phyloP scores from a whole-genome alignment of 1,140 invertebrate species.

The Penaeus indicus region DNA sequence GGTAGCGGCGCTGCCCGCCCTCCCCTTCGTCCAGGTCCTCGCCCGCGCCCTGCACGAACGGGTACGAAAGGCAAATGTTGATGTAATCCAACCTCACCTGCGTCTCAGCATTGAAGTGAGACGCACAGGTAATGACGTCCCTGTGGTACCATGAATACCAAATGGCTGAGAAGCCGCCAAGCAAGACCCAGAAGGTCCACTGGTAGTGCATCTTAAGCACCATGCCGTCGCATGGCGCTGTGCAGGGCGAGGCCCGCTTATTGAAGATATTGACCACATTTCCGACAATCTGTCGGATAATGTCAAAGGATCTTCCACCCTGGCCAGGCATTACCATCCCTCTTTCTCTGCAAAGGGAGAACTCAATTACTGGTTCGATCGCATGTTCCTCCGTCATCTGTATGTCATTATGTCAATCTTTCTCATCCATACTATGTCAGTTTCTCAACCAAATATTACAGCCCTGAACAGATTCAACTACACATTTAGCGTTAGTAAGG shows the following conservation, averaged over 20 bases:
- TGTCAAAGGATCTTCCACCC: constrained; percentile 63
- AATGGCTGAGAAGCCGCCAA: constrained; percentile 59
- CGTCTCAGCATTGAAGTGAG: constrained; percentile 60
- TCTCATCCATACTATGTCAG: neutral
- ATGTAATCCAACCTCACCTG: constrained; percentile 60
- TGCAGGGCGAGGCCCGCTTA: constrained; percentile 63
- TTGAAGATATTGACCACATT: constrained; percentile 65
- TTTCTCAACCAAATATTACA: too few relatives aligned
- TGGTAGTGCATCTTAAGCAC: constrained; percentile 64
- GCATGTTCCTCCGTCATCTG: constrained; percentile 31
- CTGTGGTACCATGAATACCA: constrained; percentile 62
- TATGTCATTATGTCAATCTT: constrained; percentile 57
- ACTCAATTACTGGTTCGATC: constrained; percentile 58
- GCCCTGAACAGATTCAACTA: too few relatives aligned
- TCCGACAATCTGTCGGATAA: constrained; percentile 63
- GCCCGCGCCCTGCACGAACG: constrained; percentile 44
- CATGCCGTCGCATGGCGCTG: constrained; percentile 61
- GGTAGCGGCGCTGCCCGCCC: constrained; percentile 42
- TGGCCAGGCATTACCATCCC: constrained; percentile 64
- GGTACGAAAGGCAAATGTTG: constrained; percentile 61
- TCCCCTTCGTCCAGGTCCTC: constrained; percentile 40
- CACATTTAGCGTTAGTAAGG: too few relatives aligned
- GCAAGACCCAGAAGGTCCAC: constrained; percentile 59
- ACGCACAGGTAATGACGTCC: constrained; percentile 61
- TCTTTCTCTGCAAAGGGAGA: constrained; percentile 63